Conservation (phyloP, 2,113 vertebrate species). For the Pterocles orientalis region DNA sequence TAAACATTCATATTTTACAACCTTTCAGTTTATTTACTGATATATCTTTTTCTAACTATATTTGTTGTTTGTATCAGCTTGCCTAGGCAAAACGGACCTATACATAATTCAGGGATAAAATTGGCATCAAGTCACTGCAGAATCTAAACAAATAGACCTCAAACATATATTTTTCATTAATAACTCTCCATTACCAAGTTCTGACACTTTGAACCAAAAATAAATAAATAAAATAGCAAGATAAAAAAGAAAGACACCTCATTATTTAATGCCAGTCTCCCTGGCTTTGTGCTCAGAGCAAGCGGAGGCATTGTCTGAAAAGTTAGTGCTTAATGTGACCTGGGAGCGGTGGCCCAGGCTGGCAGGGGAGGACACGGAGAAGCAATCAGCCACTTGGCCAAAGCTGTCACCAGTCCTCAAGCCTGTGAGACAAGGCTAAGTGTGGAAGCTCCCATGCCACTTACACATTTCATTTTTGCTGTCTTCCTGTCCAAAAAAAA, state of each 20-base stretch:
- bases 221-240: constrained; percentile 6
- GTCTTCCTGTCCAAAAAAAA: constrained; percentile 63
- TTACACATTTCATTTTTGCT: constrained; percentile 30
- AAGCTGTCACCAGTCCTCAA: constrained; percentile 20
- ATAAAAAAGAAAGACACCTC: neutral
- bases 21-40: constrained; percentile 64
- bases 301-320: neutral
- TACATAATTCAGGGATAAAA: constrained; percentile 70
- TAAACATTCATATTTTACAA: constrained; percentile 44
- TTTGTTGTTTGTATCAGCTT: constrained; percentile 66
- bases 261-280: neutral
- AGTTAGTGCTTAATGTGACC: neutral
- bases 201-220: constrained; percentile 11
- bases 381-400: constrained; percentile 42
- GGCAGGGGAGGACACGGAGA: neutral
- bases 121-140: constrained; percentile 20
- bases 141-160: constrained; percentile 43
- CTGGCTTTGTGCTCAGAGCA: neutral
- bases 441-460: constrained; percentile 11
- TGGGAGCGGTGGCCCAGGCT: neutral
- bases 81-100: constrained; percentile 53
- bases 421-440: constrained; percentile 10
- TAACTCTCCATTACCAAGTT: constrained; percentile 18
- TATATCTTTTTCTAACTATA: constrained; percentile 52
- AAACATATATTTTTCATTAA: constrained; percentile 49